Percentiles rank a stretch among this genome's conserved stretches.
Evolutionary conservation across 1,140 invertebrate species (phyloP).

Genomic region (Drosophila obscura): DNA sequence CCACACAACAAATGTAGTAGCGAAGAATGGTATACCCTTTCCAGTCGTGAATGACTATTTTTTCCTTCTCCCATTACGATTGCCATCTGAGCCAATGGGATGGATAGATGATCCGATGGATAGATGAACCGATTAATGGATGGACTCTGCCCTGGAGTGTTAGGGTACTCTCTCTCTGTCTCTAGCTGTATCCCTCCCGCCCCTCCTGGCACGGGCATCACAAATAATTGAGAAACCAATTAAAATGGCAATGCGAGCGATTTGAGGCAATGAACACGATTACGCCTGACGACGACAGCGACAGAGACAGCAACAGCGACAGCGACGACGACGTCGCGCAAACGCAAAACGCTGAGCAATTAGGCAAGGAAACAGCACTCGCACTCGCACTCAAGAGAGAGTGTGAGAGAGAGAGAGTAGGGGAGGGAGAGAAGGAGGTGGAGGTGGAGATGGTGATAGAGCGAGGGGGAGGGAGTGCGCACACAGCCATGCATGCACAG

Average conservation of each 20-base stretch:
- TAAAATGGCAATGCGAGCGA: constrained; percentile 56
- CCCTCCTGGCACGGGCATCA: constrained; percentile 9
- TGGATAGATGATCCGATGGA: neutral
- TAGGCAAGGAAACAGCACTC: constrained; percentile 47
- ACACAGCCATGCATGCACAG: constrained; percentile 1
- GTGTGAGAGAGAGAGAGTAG: neutral
- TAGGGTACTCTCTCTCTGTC: constrained; percentile 13
- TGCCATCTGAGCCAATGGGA: too few species aligned
- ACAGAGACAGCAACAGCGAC: neutral
- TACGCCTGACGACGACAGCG: constrained; percentile 38
- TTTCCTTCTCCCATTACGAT: too few species aligned
- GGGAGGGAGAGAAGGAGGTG: neutral
- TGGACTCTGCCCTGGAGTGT: neutral
- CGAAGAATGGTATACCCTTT: too few species aligned
- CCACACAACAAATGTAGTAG: too few species aligned
- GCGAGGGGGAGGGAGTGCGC: constrained; percentile 7
- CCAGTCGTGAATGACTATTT: too few species aligned
- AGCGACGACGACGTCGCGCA: constrained; percentile 48
- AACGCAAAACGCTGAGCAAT: constrained; percentile 68
- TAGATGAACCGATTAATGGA: neutral
- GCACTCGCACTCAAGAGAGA: neutral
- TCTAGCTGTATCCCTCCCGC: neutral
- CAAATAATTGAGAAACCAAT: constrained; percentile 57
- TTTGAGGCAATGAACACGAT: constrained; percentile 53
- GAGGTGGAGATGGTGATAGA: neutral